phyloP scores from a whole-genome alignment of 2,797 vertebrate genomes.

The Oophaga sylvatica region DNA sequence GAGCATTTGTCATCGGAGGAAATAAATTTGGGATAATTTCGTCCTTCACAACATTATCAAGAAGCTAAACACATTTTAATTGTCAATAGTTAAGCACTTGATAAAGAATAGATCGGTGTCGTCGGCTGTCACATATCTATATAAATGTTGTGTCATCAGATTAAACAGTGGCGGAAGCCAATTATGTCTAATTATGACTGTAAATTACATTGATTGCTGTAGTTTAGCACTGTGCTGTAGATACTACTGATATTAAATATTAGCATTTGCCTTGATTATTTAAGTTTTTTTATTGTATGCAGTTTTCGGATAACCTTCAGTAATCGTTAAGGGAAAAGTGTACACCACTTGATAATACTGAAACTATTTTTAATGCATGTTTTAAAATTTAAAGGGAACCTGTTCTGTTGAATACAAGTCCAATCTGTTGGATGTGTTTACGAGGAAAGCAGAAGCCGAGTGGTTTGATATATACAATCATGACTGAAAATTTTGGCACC shows the following conservation, averaged over 20 bases:
- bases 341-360: no score
- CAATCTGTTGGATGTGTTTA: no score
- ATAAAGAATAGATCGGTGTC: slow-evolving; percentile 14
- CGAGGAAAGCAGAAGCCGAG: no score
- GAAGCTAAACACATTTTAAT: slow-evolving; percentile 39
- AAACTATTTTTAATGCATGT: no score
- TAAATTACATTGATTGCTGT: slow-evolving; percentile 39
- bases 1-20: slow-evolving; percentile 24
- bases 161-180: slow-evolving; percentile 18
- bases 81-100: slow-evolving; percentile 6
- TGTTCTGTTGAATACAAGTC: no score
- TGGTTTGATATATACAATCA: no score
- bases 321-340: neutral
- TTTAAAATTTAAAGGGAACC: no score
- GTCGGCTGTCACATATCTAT: slow-evolving; percentile 18
- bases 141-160: slow-evolving; percentile 43
- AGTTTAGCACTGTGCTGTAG: neutral
- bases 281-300: neutral
- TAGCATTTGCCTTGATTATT: neutral
- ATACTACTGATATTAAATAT: neutral
- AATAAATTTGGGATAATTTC: slow-evolving; percentile 32
- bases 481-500: no score
- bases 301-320: neutral
- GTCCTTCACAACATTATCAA: slow-evolving; percentile 34
- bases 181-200: slow-evolving; percentile 29